Base-by-base conservation (phyloP, 2,797 vertebrate genomes). In the Setipinna tenuifilis region DNA sequence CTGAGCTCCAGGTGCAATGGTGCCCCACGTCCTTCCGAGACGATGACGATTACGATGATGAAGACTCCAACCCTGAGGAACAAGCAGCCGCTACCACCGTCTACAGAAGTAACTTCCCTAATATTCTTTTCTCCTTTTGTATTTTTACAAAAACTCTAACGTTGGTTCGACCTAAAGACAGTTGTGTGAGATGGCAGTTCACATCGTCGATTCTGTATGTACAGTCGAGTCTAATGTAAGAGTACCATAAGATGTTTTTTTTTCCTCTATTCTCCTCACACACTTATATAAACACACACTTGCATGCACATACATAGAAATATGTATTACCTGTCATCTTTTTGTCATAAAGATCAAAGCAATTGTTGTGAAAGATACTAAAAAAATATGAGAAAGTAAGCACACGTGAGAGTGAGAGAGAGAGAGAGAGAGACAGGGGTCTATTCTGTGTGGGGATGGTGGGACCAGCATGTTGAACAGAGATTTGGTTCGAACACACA, bases 81-180 rank as follows among this genome's bases (percentile, higher is more conserved):
- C 91, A 90, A 94, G 93, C 93, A 93, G 94, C 93, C 93, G 91
- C 93, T 94, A 89, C 92, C 85, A 92, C 71, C 71, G 71, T 93
- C 93, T 89, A 91, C 93, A 93, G 90, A 95, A 94, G 93, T 91
- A 92, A 93, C 89, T 87, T 92, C 89, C 88, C 84, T 87, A 83
- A 90, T 85, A 85, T 85, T 84, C 23, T 83, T 75, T 85, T 87
- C 23, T 17, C 85, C 92, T 95, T 89, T 95, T 96, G 93, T 95
- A 93, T 93, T 94, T 93, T 93, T 93, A 93, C 92, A 91, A 94
- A 89, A 88, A 94, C 57, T 83, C 25, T 31, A 71, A 71, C 94
- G 91, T 93, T 94, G 94, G 92, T 95, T 93, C 92, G 92, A 94
- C 89, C 89, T 93, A 96, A 96, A 95, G 94, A 96, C 95, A 93